Base-by-base conservation (phyloP, 37 sponge, comb jelly and placozoan species). In the Geodia barretti region DNA sequence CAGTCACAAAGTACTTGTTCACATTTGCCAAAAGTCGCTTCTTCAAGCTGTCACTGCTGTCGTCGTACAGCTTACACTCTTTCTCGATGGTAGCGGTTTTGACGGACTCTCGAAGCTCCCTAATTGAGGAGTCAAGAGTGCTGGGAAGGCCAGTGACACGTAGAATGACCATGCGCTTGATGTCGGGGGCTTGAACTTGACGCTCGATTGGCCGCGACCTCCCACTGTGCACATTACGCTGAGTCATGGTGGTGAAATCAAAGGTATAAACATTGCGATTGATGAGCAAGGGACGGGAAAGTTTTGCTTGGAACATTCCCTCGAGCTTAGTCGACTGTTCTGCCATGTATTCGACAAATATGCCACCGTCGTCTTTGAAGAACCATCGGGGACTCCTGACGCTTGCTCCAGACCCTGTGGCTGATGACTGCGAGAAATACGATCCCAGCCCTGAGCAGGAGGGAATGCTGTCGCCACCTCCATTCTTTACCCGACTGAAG, bases 241-340 rank as follows among this genome's bases (percentile, higher is more conserved):
- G 79, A 1, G 24, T 14, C 79, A 78, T 78, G 19, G 29, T 38
- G 3, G 26, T 1, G 35, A 78, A 78, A 34, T 78, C 79, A 63
- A 31, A 78, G 33, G 41, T 78, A 67, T 78, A 78, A 1, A 7
- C 14, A 25, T 62, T 62, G 5, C 67, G 26, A 17, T 64, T 40
- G 38, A 62, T 78, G 39, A 25, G 36, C n/a, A 60, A 41, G 3
- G 9, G 26, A 33, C 67, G 21, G 40, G 25, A n/a, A 21, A 3
- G 21, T n/a, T 39, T 33, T 40, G 73, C 21, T 26, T 41, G 64
- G 39, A 60, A 64, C 41, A 62, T 34, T 34, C 34, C 23, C 3
- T 78, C 79, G 3, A 78, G 11, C 38, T 63, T 40, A 1, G 39
- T n/a, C 1, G 79, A 78, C 14, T 64, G 34, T 20, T 28, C 25